Conservation (phyloP, 2,797 vertebrate genomes). For the Salmo trutta region DNA sequence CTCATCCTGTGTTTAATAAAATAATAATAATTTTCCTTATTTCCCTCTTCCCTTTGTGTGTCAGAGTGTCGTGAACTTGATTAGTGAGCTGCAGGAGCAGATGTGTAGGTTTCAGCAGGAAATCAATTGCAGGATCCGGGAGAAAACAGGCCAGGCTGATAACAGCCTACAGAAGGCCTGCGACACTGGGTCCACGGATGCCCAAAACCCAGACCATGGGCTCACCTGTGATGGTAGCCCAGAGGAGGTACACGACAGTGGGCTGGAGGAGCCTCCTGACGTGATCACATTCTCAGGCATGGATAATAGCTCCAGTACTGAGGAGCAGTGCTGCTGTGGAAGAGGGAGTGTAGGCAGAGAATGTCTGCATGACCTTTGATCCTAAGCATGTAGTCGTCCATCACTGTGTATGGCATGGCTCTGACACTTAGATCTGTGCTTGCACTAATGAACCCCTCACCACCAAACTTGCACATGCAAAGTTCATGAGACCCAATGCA, state of each 20-base stretch:
- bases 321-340: slow-evolving; percentile 74
- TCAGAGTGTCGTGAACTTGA: slow-evolving; percentile 96
- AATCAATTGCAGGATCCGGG: slow-evolving; percentile 93
- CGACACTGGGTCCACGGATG: slow-evolving; percentile 47
- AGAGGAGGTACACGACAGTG: slow-evolving; percentile 28
- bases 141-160: slow-evolving; percentile 79
- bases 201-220: slow-evolving; percentile 43
- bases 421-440: neutral
- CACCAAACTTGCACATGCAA: neutral
- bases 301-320: slow-evolving; percentile 70
- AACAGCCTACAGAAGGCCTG: slow-evolving; percentile 56
- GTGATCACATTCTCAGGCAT: slow-evolving; percentile 34
- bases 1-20: slow-evolving; percentile 7
- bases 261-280: slow-evolving; percentile 56
- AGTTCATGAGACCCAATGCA: too few relatives aligned
- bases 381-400: slow-evolving; percentile 43
- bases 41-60: slow-evolving; percentile 27
- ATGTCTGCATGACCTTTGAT: slow-evolving; percentile 51
- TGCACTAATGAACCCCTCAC: slow-evolving; percentile 1
- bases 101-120: slow-evolving; percentile 97
- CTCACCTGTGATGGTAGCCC: slow-evolving; percentile 46
- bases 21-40: slow-evolving; percentile 16
- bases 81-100: slow-evolving; percentile 97
- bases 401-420: slow-evolving; percentile 18
- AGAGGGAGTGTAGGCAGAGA: slow-evolving; percentile 85